Evolutionary conservation across 2,888 invertebrate species (phyloP), one percentile per base, ranked within the genome.

Genomic region (Amphipyra berbera): DNA sequence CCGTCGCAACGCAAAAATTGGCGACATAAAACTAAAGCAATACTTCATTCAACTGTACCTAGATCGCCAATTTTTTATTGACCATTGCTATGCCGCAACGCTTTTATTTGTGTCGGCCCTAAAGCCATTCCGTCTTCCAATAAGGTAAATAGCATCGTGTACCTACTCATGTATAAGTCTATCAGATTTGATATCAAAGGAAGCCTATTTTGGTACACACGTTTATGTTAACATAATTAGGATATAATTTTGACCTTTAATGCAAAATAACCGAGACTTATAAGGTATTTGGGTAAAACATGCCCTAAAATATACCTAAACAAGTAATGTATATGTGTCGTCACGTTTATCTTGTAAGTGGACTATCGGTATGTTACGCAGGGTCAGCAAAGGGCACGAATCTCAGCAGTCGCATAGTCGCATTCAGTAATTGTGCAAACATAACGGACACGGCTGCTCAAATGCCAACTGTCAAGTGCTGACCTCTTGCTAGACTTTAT

Each of bases 311-410:
- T 37, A 48, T 37, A 57, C 13, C 9, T 27, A 21, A 54, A 35
- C 41, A 46, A n/a, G 53, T 13, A 49, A 30, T 63, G 45, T 54
- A 54, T 38, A 52, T 49, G 62, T 58, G 27, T 58, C 35, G 64
- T 63, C 68, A 72, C 61, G 68, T 76, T 72, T 72, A 52, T 61
- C 59, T 37, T 30, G 54, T 53, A 66, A 60, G 63, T 60, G 54
- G 69, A 67, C 60, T 65, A 62, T 67, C 50, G 55, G 60, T 75
- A 47, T 67, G 49, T 63, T 61, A 75, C 66, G 76, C 61, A 61
- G 63, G 79, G 71, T 76, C 76, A 77, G 48, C 57, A 64, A 66
- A 75, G 76, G 76, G 79, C 71, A 71, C 60, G 45, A 60, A 63
- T 61, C 62, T 60, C 61, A 44, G 27, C 56, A 55, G 71, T 71